phyloP scores from a whole-genome alignment of 2,888 invertebrate species.

The Acleris laterana region DNA sequence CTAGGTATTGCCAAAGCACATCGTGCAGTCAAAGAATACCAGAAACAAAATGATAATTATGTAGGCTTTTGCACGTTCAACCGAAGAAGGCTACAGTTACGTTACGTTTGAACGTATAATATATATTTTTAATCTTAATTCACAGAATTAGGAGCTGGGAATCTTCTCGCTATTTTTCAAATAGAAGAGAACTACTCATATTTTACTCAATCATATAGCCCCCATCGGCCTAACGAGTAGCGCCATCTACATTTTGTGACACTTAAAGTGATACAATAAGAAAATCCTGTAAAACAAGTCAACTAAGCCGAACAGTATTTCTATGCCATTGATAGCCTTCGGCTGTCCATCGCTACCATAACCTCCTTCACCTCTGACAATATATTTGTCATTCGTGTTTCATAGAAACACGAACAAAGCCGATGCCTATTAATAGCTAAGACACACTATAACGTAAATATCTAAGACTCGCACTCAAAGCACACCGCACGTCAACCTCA shows the following conservation, averaged over 20 bases:
- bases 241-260: constrained; percentile 56
- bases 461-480: constrained; percentile 29
- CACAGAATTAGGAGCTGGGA: background rate
- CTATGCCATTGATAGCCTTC: too few species aligned
- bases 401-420: too few species aligned
- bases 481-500: constrained; percentile 32
- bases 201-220: too few species aligned
- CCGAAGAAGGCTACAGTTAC: background rate
- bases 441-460: constrained; percentile 6
- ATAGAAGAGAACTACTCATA: background rate
- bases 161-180: too few species aligned
- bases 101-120: too few species aligned
- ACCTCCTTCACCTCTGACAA: too few species aligned
- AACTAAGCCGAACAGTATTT: constrained; percentile 15
- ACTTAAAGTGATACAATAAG: constrained; percentile 61
- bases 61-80: background rate
- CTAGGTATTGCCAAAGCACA: constrained; percentile 14
- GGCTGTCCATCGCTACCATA: too few species aligned
- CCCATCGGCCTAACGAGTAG: background rate
- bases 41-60: background rate
- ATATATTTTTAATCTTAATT: background rate
- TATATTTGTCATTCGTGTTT: too few species aligned
- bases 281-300: constrained; percentile 42
- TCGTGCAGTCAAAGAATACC: background rate
- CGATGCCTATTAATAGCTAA: too few species aligned